Evolutionary conservation across 2,113 vertebrate species (phyloP).

Genomic region (Salvelinus namaycush): DNA sequence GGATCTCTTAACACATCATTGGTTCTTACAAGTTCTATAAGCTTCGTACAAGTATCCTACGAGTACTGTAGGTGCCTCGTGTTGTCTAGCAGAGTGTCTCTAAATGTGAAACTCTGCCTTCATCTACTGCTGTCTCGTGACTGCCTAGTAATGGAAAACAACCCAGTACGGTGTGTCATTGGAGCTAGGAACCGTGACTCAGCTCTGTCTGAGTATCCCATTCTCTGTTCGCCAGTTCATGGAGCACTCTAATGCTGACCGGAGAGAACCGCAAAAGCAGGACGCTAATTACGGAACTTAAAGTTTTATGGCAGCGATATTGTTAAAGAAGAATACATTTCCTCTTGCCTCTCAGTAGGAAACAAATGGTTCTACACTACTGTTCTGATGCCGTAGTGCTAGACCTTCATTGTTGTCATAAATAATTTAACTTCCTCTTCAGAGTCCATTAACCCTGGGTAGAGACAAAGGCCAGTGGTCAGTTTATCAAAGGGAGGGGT

Average conservation of each 20-base stretch:
- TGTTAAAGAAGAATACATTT: neutral
- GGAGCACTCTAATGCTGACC: neutral
- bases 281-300: neutral
- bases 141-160: neutral
- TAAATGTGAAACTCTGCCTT: too few species aligned
- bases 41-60: too few species aligned
- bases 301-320: neutral
- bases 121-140: neutral
- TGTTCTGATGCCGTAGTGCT: neutral
- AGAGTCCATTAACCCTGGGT: slow-evolving; percentile 37
- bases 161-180: neutral
- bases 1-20: neutral
- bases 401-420: slow-evolving; percentile 26
- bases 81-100: too few species aligned
- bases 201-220: neutral
- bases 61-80: too few species aligned
- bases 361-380: neutral
- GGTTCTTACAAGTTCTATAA: neutral
- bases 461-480: slow-evolving; percentile 37
- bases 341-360: neutral
- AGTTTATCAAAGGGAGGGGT: slow-evolving; percentile 3
- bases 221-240: neutral
- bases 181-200: neutral
- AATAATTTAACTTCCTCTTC: slow-evolving; percentile 63
- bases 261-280: neutral